Percentiles rank a stretch among this genome's conserved stretches.
phyloP scores from a whole-genome alignment of 2,888 invertebrate species.

The Abrostola tripartita region DNA sequence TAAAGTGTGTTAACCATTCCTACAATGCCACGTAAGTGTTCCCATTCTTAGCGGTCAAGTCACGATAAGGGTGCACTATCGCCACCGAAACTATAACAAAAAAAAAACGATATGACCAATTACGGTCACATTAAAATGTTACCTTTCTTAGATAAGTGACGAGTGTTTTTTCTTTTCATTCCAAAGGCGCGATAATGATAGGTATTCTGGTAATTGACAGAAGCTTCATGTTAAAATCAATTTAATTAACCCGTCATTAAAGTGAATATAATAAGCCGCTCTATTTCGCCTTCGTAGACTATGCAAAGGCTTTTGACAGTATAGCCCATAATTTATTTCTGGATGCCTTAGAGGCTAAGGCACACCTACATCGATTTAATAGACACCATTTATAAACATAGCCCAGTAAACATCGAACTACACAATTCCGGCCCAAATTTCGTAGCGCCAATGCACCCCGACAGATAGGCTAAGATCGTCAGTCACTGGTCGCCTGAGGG shows the following conservation, averaged over 20 bases:
- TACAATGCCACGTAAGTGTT: conserved; percentile 41
- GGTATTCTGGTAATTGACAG: not conserved
- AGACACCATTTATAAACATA: no score
- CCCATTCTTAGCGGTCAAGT: conserved; percentile 18
- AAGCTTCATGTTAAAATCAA: conserved; percentile 1
- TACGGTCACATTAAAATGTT: conserved; percentile 14
- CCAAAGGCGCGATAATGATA: not conserved
- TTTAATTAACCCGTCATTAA: conserved; percentile 14
- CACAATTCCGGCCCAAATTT: no score
- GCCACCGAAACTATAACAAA: conserved; percentile 28
- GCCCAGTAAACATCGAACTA: no score
- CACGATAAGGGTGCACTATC: conserved; percentile 49
- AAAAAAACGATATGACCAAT: conserved; percentile 27
- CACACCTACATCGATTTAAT: no score
- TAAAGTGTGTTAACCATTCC: conserved; percentile 12
- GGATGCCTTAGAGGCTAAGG: no score
- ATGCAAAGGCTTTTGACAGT: no score
- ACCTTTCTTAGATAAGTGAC: conserved; percentile 4
- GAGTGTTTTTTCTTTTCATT: not conserved
- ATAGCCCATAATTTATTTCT: no score
- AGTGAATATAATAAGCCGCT: not conserved
- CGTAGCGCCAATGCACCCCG: no score
- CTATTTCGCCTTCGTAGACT: no score
- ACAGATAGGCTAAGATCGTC: no score
- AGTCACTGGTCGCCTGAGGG: no score